These are phyloP conservation scores for Lepidostoma basale DNA, from an alignment of 1,140 invertebrate species.

Conservation along the genomic window DNA sequence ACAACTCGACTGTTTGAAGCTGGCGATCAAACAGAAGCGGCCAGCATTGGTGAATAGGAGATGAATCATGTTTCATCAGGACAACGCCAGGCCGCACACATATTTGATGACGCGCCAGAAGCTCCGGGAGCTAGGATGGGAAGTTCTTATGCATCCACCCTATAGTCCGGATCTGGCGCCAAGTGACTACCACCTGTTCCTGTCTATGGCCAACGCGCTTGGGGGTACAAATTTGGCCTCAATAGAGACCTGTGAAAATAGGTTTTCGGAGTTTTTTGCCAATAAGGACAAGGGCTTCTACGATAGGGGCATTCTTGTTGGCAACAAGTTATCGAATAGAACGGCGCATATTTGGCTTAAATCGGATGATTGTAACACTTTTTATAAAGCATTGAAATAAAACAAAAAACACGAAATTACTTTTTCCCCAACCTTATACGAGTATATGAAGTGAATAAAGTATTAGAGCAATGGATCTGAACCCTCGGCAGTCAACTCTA, in stretches of 20 bases:
- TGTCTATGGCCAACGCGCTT: not conserved
- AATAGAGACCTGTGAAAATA: constrained; percentile 4
- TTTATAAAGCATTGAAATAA: not conserved
- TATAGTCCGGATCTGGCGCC: constrained; percentile 2
- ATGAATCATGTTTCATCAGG: constrained; percentile 7
- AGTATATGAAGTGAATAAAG: too few relatives aligned
- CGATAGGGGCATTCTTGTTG: constrained; percentile 2
- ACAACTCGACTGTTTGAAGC: constrained; percentile 1
- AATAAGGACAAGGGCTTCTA: not conserved
- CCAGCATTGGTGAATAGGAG: constrained; percentile 8
- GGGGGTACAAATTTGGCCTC: not conserved
- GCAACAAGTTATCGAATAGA: too few relatives aligned
- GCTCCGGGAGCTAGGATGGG: constrained; percentile 6
- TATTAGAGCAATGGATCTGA: too few relatives aligned
- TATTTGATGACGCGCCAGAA: constrained; percentile 10
- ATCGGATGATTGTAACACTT: not conserved
- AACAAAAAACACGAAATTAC: not conserved
- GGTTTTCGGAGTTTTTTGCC: not conserved
- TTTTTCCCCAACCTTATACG: too few relatives aligned
- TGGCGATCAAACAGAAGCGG: constrained; percentile 10
- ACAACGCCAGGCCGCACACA: constrained; percentile 4
- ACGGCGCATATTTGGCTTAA: too few relatives aligned
- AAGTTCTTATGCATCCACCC: constrained; percentile 5
- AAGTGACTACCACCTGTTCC: constrained; percentile 2
- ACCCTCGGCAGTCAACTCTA: too few relatives aligned